phyloP scores from a whole-genome alignment of 2,888 invertebrate genomes.

The Escarpia spicata region DNA sequence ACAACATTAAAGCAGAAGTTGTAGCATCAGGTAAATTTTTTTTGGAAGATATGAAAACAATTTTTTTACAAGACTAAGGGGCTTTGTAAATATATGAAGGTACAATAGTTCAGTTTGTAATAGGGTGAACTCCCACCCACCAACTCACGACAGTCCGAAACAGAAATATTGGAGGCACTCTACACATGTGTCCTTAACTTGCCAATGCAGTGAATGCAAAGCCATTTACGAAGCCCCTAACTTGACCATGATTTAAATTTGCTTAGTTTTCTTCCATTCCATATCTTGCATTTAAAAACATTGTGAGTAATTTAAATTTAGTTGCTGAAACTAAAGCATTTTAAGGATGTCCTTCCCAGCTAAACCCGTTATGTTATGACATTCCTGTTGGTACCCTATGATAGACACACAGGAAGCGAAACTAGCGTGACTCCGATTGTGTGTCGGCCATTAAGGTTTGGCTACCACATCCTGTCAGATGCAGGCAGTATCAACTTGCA shows the following conservation, averaged over 20 bases:
- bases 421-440: neutral
- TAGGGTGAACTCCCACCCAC: too few species aligned
- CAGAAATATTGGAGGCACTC: too few species aligned
- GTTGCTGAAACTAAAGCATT: neutral
- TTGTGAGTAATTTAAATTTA: neutral
- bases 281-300: neutral
- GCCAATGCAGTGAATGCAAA: too few species aligned
- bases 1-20: neutral
- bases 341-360: neutral
- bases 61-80: neutral
- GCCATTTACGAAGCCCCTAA: too few species aligned
- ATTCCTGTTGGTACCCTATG: neutral
- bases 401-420: neutral
- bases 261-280: neutral
- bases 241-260: neutral
- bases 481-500: neutral
- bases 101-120: too few species aligned
- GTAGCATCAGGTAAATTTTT: neutral
- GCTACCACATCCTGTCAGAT: neutral
- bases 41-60: neutral
- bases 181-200: too few species aligned
- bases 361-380: neutral
- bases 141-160: too few species aligned
- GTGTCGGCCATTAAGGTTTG: neutral
- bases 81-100: too few species aligned